Percentiles rank a stretch among this genome's conserved stretches.
These are phyloP conservation scores for Ceratosolen fusciceps DNA, from an alignment of 1,140 invertebrate genomes.

Conservation along the genomic window DNA sequence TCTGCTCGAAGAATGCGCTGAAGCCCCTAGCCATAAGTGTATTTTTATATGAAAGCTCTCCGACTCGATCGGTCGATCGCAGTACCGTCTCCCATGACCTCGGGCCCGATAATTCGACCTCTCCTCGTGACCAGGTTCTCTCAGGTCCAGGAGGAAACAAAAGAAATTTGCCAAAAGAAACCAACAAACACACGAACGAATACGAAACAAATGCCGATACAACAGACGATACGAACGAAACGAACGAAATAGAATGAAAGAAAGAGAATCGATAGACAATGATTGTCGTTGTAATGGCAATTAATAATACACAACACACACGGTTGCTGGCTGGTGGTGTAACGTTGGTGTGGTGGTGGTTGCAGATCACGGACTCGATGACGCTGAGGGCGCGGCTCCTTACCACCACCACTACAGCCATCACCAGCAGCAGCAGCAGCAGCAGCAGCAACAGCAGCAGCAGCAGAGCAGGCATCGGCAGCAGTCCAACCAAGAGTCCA, in stretches of 20 bases:
- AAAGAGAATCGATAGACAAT: not conserved
- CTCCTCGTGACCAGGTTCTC: not conserved
- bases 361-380: slow-evolving; percentile 70
- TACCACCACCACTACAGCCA: slow-evolving; percentile 69
- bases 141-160: not conserved
- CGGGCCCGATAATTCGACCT: not conserved
- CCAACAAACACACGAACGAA: not conserved
- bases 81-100: too few relatives aligned
- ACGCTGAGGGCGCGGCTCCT: slow-evolving; percentile 64
- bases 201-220: not conserved
- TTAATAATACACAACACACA: too few relatives aligned
- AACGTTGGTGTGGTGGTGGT: slow-evolving; percentile 72
- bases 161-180: too few relatives aligned
- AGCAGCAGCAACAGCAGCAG: slow-evolving; percentile 63
- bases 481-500: slow-evolving; percentile 56
- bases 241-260: slow-evolving; percentile 28
- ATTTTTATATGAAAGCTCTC: slow-evolving; percentile 7
- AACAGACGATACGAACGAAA: not conserved
- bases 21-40: not conserved
- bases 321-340: slow-evolving; percentile 68
- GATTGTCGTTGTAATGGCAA: not conserved
- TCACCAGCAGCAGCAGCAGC: slow-evolving; percentile 70
- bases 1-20: too few relatives aligned
- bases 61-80: not conserved
- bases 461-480: slow-evolving; percentile 65